A percentile compares a stretch with the other conserved stretches of the same genome.
These are phyloP conservation scores for Trypoxylon attenuatum DNA, from an alignment of 2,888 invertebrate species.

Conservation along the genomic window DNA sequence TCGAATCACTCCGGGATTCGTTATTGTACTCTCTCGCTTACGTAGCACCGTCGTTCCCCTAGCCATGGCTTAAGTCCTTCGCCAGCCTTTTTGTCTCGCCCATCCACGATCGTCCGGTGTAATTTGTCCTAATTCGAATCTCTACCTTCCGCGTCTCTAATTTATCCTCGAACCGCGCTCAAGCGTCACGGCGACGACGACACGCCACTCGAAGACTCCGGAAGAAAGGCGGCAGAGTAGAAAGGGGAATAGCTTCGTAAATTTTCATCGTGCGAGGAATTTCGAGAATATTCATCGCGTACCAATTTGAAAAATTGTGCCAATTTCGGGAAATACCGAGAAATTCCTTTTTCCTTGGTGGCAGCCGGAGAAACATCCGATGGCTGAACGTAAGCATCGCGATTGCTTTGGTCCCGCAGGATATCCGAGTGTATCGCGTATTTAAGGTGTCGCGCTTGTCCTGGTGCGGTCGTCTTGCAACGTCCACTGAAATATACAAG, in stretches of 20 bases:
- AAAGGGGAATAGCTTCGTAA: no score
- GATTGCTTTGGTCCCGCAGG: constrained; percentile 7
- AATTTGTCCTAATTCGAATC: neutral
- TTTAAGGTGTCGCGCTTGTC: constrained; percentile 29
- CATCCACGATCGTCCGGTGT: neutral
- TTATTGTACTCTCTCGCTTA: neutral
- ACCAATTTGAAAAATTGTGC: neutral
- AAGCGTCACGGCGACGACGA: neutral
- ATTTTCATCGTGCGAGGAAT: neutral
- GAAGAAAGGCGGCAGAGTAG: no score
- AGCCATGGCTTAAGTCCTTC: no score
- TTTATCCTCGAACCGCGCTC: no score
- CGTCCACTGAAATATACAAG: constrained; percentile 52
- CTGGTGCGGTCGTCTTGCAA: constrained; percentile 20
- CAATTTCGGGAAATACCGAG: neutral
- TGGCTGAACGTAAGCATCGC: no score
- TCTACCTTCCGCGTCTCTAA: no score
- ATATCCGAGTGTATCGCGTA: constrained; percentile 18
- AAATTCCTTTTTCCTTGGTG: neutral
- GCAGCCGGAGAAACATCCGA: constrained; percentile 2
- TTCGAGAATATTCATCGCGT: neutral
- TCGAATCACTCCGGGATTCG: neutral
- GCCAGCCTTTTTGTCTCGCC: neutral
- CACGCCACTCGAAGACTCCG: neutral
- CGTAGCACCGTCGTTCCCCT: no score